These are phyloP conservation scores for Pampus argenteus DNA, from an alignment of 2,797 vertebrate genomes.

Conservation along the genomic window DNA sequence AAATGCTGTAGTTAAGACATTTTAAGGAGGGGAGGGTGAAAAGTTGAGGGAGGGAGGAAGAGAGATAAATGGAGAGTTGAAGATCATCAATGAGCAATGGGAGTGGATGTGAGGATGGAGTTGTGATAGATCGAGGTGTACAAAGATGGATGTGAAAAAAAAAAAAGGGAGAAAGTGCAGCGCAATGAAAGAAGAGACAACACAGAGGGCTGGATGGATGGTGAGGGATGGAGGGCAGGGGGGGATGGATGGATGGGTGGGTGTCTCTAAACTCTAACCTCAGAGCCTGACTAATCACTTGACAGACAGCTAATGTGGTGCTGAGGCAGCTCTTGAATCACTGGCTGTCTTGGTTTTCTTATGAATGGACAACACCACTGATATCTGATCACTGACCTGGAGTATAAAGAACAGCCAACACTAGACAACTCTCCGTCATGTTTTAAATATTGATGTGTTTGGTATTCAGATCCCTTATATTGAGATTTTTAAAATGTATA, in stretches of 20 bases:
- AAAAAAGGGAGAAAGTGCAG: slow-evolving; percentile 30
- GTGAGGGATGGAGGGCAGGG: slow-evolving; percentile 40
- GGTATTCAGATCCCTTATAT: background rate
- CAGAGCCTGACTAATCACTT: slow-evolving; percentile 60
- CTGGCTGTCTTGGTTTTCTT: slow-evolving; percentile 30
- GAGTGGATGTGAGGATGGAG: slow-evolving; percentile 47
- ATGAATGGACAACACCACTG: slow-evolving; percentile 32
- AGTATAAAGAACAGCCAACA: background rate
- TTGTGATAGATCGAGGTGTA: slow-evolving; percentile 54
- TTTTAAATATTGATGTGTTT: background rate
- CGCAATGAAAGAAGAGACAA: slow-evolving; percentile 53
- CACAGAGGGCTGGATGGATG: slow-evolving; percentile 41
- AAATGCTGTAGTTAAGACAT: slow-evolving; percentile 30
- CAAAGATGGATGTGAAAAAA: slow-evolving; percentile 57
- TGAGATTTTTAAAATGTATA: background rate
- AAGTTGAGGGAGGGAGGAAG: slow-evolving; percentile 9
- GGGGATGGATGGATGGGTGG: slow-evolving; percentile 44
- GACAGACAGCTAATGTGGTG: slow-evolving; percentile 51
- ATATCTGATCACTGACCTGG: slow-evolving; percentile 37
- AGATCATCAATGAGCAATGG: slow-evolving; percentile 42
- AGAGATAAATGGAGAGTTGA: slow-evolving; percentile 29
- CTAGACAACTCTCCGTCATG: background rate
- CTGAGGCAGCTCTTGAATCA: slow-evolving; percentile 59
- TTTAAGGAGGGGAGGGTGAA: slow-evolving; percentile 15
- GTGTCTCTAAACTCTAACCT: slow-evolving; percentile 54